Base-by-base conservation (phyloP, 2,797 vertebrate genomes). In the Emydoidea blandingii region DNA sequence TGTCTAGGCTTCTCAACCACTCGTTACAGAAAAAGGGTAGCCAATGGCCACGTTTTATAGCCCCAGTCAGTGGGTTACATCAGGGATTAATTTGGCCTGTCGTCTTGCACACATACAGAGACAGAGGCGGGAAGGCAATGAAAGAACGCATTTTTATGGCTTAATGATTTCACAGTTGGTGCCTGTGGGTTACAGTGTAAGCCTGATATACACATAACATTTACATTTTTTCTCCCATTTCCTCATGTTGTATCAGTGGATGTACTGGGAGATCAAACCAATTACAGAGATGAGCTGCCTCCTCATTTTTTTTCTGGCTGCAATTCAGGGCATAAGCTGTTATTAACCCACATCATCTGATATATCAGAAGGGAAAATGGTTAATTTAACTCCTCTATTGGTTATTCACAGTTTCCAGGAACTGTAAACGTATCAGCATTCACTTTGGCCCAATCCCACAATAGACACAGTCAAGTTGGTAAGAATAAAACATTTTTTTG, bases 261-360 rank as follows among this genome's bases (percentile, higher is more conserved):
- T 94, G 56, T 4, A 0, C 83, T 95, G 85, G 95, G 93, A 95
- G 93, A 96, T 96, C 86, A 96, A 95, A 96, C 94, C 79, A 93
- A 94, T 84, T 91, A 97, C 93, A 95, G 95, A 90, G 93, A 96
- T 86, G 88, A 95, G 83, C 93, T 96, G 96, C 95, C 89, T 95
- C 88, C 92, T 97, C 85, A 19, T 27, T 49, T 96, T 97, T 96
- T 95, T 94, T 87, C 88, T 97, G 96, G 96, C 94, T 96, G 93
- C 91, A 92, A 92, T 97, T 96, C 94, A 96, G 92, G 78, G 47
- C 93, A 91, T 85, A 90, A 95, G 79, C 97, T 97, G 94, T 93
- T 97, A 89, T 95, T 97, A 97, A 97, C 95, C 86, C 87, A 92
- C 91, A 92, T 97, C 93, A 94, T 95, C 91, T 94, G 94, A 91